Percentiles rank a stretch among this genome's conserved stretches.
These are phyloP conservation scores for Didymodactylos carnosus DNA, from an alignment of 2,888 invertebrate species.

Conservation along the genomic window DNA sequence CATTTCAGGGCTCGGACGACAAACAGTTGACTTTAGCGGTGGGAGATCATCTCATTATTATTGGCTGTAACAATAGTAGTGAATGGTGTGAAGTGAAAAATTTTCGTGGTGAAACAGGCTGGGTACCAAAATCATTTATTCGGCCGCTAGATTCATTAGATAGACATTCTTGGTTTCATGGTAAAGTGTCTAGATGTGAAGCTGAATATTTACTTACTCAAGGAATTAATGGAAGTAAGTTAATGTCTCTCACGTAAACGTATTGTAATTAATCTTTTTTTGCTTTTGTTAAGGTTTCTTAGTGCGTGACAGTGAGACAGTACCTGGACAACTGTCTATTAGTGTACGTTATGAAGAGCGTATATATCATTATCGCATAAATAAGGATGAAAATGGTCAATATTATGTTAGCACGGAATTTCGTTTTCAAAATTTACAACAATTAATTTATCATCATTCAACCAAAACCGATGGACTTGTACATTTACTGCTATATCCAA, in stretches of 20 bases:
- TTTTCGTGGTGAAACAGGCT: slow-evolving; percentile 60
- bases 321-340: slow-evolving; percentile 73
- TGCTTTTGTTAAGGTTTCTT: slow-evolving; percentile 33
- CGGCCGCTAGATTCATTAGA: slow-evolving; percentile 91
- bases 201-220: slow-evolving; percentile 92
- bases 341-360: slow-evolving; percentile 77
- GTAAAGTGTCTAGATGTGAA: slow-evolving; percentile 85
- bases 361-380: slow-evolving; percentile 93
- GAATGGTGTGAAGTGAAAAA: slow-evolving; percentile 98
- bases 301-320: slow-evolving; percentile 89
- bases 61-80: slow-evolving; percentile 92
- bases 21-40: slow-evolving; percentile 70
- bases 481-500: slow-evolving; percentile 87
- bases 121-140: slow-evolving; percentile 97
- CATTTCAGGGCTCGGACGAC: slow-evolving; percentile 37
- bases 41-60: slow-evolving; percentile 83
- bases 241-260: no score
- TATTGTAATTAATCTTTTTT: no score
- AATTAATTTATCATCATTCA: slow-evolving; percentile 94
- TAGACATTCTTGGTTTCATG: slow-evolving; percentile 73
- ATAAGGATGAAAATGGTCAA: slow-evolving; percentile 53
- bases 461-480: slow-evolving; percentile 85
- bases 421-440: slow-evolving; percentile 81
- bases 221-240: slow-evolving; percentile 67
- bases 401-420: slow-evolving; percentile 79